Evolutionary conservation across 1,140 invertebrate species (phyloP).

Genomic region (Globodera rostochiensis): DNA sequence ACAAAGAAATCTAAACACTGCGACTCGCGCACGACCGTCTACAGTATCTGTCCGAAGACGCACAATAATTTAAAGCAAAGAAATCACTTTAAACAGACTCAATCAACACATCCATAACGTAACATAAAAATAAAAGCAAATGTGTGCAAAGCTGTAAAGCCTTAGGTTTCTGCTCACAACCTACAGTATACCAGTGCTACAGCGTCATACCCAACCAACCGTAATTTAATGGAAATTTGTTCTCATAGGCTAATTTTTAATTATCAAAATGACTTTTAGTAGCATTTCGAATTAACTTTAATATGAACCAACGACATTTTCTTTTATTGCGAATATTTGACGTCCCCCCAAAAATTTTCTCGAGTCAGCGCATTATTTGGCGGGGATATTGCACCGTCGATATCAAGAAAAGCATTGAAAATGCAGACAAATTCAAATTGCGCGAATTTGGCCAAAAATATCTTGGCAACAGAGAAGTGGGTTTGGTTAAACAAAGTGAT

Average conservation of each 20-base stretch:
- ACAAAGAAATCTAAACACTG: too few relatives aligned
- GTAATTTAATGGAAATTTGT: neutral
- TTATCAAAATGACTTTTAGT: too few relatives aligned
- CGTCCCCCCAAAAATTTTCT: neutral
- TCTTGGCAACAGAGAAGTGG: slow-evolving; percentile 55
- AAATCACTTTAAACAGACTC: too few relatives aligned
- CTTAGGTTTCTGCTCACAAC: too few relatives aligned
- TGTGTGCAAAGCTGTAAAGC: too few relatives aligned
- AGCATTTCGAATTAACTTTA: too few relatives aligned
- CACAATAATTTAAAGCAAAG: too few relatives aligned
- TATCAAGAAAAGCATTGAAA: neutral
- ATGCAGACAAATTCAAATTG: slow-evolving; percentile 57
- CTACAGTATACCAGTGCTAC: neutral
- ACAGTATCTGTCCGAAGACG: too few relatives aligned
- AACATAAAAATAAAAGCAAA: too few relatives aligned
- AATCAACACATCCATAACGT: too few relatives aligned
- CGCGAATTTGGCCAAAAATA: slow-evolving; percentile 60
- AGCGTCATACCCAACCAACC: neutral
- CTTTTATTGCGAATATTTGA: neutral
- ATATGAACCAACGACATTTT: neutral
- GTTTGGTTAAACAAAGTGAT: slow-evolving; percentile 33
- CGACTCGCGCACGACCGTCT: too few relatives aligned
- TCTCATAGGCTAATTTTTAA: too few relatives aligned
- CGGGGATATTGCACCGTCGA: neutral
- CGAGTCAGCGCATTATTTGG: neutral